phyloP scores from a whole-genome alignment of 2,797 vertebrate genomes.

The Ptychadena robeensis region DNA sequence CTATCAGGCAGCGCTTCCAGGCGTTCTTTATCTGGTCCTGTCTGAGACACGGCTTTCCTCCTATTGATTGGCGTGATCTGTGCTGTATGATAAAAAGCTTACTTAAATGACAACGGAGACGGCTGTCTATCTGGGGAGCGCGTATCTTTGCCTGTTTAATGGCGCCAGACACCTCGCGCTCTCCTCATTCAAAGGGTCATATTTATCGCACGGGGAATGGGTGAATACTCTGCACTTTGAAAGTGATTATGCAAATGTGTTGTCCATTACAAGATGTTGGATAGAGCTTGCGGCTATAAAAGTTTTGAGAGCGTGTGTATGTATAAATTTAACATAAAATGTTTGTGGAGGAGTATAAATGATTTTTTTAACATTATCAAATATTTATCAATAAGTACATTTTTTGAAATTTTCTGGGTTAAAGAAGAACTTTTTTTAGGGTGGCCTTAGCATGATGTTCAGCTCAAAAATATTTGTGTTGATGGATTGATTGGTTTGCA shows the following conservation, averaged over 20 bases:
- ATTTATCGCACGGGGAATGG: not conserved
- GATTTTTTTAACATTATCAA: too few relatives aligned
- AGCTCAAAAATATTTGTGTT: too few relatives aligned
- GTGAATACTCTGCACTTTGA: not conserved
- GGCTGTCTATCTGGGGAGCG: slow-evolving; percentile 76
- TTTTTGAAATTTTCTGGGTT: too few relatives aligned
- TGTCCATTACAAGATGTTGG: not conserved
- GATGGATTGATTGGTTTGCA: too few relatives aligned
- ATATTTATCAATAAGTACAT: too few relatives aligned
- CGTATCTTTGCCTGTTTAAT: slow-evolving; percentile 70
- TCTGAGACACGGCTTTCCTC: slow-evolving; percentile 62
- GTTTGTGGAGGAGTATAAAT: too few relatives aligned
- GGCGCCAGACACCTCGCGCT: slow-evolving; percentile 71
- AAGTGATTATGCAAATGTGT: not conserved
- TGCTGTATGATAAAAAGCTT: slow-evolving; percentile 72
- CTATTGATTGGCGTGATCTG: slow-evolving; percentile 74
- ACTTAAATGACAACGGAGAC: slow-evolving; percentile 76
- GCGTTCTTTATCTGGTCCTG: slow-evolving; percentile 44
- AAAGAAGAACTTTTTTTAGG: too few relatives aligned
- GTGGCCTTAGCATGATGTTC: too few relatives aligned
- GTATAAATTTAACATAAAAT: too few relatives aligned
- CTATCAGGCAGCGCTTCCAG: slow-evolving; percentile 56
- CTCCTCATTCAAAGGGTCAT: slow-evolving; percentile 66
- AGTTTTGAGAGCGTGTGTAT: not conserved
- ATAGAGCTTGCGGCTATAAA: not conserved